Evolutionary conservation across 2,797 vertebrate species (phyloP).

Genomic region (Myripristis jacobus): DNA sequence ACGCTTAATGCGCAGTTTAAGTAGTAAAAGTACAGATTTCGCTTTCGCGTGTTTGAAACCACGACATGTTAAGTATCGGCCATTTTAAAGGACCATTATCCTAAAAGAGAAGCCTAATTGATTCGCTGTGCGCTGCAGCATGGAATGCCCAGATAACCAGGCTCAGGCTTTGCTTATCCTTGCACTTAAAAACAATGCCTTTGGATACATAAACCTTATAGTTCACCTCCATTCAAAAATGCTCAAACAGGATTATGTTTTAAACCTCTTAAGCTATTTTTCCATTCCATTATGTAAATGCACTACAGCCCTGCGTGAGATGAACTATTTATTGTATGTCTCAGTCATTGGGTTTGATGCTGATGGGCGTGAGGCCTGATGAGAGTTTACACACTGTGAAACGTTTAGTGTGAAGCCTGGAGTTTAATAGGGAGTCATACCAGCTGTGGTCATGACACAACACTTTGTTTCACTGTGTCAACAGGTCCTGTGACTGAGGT

Average conservation of each 20-base stretch:
- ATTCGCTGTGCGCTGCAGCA: conserved; percentile 18
- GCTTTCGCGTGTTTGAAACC: conserved; percentile 39
- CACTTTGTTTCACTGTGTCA: conserved; percentile 49
- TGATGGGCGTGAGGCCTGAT: conserved; percentile 17
- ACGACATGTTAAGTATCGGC: conserved; percentile 11
- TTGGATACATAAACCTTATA: conserved; percentile 16
- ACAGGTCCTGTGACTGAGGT: conserved; percentile 98
- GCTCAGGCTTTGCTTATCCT: conserved; percentile 26
- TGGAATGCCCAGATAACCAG: conserved; percentile 12
- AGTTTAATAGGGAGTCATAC: not conserved
- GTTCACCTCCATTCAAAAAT: conserved; percentile 31
- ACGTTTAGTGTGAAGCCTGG: conserved; percentile 32
- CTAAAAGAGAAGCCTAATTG: conserved; percentile 11
- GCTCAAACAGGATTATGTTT: conserved; percentile 62
- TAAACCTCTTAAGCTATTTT: conserved; percentile 57
- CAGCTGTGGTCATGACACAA: too few relatives aligned
- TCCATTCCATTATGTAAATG: conserved; percentile 52
- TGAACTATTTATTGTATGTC: conserved; percentile 39
- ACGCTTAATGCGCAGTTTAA: conserved; percentile 67
- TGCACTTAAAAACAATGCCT: conserved; percentile 8
- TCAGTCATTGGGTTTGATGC: conserved; percentile 34
- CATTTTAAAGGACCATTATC: conserved; percentile 7
- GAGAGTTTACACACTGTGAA: conserved; percentile 9
- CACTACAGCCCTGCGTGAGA: conserved; percentile 26
- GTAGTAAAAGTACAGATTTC: conserved; percentile 70